Conservation (phyloP, 2,888 invertebrate species). For the Cerceris rybyensis region DNA sequence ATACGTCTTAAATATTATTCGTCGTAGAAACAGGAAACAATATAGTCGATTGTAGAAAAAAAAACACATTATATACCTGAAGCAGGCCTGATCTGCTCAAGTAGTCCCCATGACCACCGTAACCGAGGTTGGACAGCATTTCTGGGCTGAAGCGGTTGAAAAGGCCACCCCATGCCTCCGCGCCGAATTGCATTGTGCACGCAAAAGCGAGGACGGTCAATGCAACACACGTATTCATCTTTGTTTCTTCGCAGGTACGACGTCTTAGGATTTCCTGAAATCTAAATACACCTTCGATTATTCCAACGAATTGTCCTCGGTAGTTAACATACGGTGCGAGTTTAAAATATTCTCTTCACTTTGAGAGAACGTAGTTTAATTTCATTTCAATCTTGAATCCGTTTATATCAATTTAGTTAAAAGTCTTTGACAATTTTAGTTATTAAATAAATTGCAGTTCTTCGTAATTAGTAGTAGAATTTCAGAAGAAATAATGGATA, state of each 20-base stretch:
- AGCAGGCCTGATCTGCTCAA: conserved; percentile 80
- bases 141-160: conserved; percentile 95
- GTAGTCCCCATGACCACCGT: conserved; percentile 86
- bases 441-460: too few species aligned
- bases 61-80: conserved; percentile 80
- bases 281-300: neutral
- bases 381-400: too few species aligned
- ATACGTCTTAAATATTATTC: too few species aligned
- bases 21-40: too few species aligned
- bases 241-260: conserved; percentile 49
- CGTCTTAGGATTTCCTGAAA: neutral
- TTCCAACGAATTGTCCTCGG: neutral
- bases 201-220: conserved; percentile 67
- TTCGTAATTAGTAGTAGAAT: too few species aligned
- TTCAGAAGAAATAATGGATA: too few species aligned
- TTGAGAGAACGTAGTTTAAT: too few species aligned
- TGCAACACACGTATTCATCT: conserved; percentile 59
- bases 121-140: conserved; percentile 91
- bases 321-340: too few species aligned
- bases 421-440: too few species aligned
- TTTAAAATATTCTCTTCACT: too few species aligned
- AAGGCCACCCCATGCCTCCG: conserved; percentile 90
- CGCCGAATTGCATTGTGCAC: conserved; percentile 70
- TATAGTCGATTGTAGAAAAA: neutral
- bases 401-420: too few species aligned